Evolutionary conservation across 2,797 vertebrate species (phyloP), one percentile per base, ranked within the genome.

Genomic region (Micropoecilia bifurca): DNA sequence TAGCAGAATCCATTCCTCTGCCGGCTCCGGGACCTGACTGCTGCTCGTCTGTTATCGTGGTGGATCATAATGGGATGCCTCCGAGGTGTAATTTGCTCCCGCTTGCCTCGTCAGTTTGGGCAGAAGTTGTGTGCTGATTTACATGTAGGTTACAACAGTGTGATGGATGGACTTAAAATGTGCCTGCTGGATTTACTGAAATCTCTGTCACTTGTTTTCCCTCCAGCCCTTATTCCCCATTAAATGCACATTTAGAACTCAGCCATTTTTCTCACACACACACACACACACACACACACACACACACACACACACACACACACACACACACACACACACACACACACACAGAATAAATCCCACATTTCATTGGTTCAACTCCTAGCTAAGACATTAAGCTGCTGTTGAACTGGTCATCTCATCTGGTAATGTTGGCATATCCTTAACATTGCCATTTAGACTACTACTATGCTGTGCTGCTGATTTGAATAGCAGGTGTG

Each of bases 31-130:
- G 59, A 33, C 30, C 18, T 61, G 74, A 83, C 76, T 2, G 39
- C 61, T 16, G 69, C 74, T 83, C 76, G 78, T 82, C 79, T 39
- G 74, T 83, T 80, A 77, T 77, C 73, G 69, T 18, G 39, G 69
- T 30, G 71, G 46, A 73, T 80, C 76, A 83, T 61, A 71, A 73
- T 68, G 33, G 61, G 83, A 39, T 39, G 30, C 43, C 46, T 14
- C 73, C 63, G 10, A 78, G 79, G 69, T 78, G 76, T 57, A 73
- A 41, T 72, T 82, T 84, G 73, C 12, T n/a, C 50, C 76, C 5
- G 25, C 6, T 0, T 48, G 4, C 14, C 55, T 16, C 55, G 63
- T 74, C 59, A 36, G 14, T 61, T 61, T 33, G 59, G 28, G 28
- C 30, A 61, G 59, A 61, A 18, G 28, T 61, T 61, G 28, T 61